Evolutionary conservation across 1,140 invertebrate species (phyloP).

Genomic region (Thaumetopoea pityocampa): DNA sequence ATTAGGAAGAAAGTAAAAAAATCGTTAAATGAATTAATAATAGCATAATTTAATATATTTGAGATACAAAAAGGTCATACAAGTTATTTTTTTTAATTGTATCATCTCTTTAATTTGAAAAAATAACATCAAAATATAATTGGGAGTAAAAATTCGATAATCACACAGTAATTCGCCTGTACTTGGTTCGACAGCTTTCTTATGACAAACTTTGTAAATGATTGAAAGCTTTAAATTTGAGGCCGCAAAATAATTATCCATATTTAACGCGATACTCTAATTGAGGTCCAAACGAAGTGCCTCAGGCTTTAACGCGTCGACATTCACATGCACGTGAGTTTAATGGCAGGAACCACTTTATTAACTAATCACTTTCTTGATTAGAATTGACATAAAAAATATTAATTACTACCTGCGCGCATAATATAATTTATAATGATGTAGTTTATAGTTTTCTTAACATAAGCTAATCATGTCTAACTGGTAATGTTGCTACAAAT

Average conservation of each 20-base stretch:
- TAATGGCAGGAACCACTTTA: slow-evolving; percentile 14
- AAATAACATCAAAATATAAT: slow-evolving; percentile 9
- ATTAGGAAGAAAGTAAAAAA: no score
- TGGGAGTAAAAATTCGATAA: slow-evolving; percentile 10
- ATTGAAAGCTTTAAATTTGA: slow-evolving; percentile 39
- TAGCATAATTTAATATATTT: no score
- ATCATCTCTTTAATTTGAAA: no score
- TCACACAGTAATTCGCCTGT: slow-evolving; percentile 7
- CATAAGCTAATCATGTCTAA: no score
- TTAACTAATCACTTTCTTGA: slow-evolving; percentile 14
- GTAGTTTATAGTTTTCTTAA: no score
- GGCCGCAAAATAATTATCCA: slow-evolving; percentile 45
- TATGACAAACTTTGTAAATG: slow-evolving; percentile 4
- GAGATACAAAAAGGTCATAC: no score
- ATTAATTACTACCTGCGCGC: no score
- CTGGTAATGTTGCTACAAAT: no score
- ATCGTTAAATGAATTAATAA: no score
- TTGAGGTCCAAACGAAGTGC: slow-evolving; percentile 27
- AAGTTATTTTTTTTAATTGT: no score
- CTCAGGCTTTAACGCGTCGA: slow-evolving; percentile 15
- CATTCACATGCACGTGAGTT: neutral
- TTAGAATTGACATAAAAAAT: slow-evolving; percentile 15
- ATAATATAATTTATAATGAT: no score
- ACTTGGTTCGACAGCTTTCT: slow-evolving; percentile 5
- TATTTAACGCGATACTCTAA: slow-evolving; percentile 49